A percentile compares a stretch with the other conserved stretches of the same genome.
Evolutionary conservation across 2,113 vertebrate genomes (phyloP).

Genomic region (Sus scrofa): DNA sequence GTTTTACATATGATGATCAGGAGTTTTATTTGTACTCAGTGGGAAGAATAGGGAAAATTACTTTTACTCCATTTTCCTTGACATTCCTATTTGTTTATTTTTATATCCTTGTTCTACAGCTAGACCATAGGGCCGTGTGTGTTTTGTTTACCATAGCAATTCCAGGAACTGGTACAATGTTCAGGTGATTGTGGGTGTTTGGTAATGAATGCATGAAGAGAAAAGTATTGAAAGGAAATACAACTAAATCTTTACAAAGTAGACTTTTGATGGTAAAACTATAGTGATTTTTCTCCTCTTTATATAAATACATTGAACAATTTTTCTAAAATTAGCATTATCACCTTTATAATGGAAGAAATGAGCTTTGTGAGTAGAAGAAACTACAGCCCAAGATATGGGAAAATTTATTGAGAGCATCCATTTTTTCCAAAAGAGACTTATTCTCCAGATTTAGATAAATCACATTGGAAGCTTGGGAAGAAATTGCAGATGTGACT

Average conservation of each 20-base stretch:
- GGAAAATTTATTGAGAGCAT: neutral
- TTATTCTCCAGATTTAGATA: neutral
- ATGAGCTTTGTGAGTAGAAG: neutral
- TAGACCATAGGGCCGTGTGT: neutral
- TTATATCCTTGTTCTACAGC: neutral
- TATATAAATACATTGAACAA: neutral
- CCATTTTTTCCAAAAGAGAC: neutral
- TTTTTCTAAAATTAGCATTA: neutral
- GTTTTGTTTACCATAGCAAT: neutral
- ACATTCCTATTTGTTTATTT: neutral
- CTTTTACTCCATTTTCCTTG: neutral
- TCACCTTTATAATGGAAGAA: slow-evolving; percentile 5
- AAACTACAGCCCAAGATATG: neutral
- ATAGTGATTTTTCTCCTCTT: neutral
- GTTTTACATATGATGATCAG: neutral
- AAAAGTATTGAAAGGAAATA: neutral
- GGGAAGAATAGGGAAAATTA: neutral
- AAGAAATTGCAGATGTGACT: neutral
- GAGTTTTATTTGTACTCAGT: neutral
- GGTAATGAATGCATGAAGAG: neutral
- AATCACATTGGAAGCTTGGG: neutral
- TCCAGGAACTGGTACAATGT: neutral
- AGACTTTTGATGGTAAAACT: neutral
- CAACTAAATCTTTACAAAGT: neutral
- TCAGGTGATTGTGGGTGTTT: neutral